These are phyloP conservation scores for Dasypolia templi DNA, from an alignment of 2,888 invertebrate genomes.

Conservation along the genomic window DNA sequence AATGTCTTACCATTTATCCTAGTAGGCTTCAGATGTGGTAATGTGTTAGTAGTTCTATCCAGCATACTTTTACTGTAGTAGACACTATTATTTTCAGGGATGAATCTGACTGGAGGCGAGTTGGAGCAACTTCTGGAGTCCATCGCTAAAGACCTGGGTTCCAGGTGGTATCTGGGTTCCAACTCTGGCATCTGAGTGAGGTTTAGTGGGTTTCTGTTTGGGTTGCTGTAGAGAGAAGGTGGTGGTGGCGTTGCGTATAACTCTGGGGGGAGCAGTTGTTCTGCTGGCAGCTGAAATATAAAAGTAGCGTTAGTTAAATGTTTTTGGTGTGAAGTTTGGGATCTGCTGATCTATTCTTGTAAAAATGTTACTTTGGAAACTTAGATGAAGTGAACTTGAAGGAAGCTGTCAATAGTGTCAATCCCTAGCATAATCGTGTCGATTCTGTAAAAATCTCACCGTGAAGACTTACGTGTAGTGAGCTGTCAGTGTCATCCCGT, in stretches of 20 bases:
- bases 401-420: too few relatives aligned
- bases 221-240: slow-evolving; percentile 82
- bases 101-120: slow-evolving; percentile 85
- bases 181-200: slow-evolving; percentile 84
- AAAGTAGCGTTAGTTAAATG: neutral
- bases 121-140: slow-evolving; percentile 82
- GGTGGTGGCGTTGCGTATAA: slow-evolving; percentile 81
- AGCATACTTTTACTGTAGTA: slow-evolving; percentile 80
- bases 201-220: slow-evolving; percentile 80
- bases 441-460: too few relatives aligned
- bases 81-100: slow-evolving; percentile 79
- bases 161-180: slow-evolving; percentile 76
- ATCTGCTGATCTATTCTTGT: too few relatives aligned
- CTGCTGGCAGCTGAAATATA: slow-evolving; percentile 81
- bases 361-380: too few relatives aligned
- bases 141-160: slow-evolving; percentile 68
- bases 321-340: neutral
- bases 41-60: slow-evolving; percentile 78
- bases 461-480: too few relatives aligned
- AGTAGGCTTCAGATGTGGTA: slow-evolving; percentile 80
- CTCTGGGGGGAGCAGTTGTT: slow-evolving; percentile 86
- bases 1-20: slow-evolving; percentile 77
- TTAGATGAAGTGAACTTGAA: too few relatives aligned
- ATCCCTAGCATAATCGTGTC: too few relatives aligned
- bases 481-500: too few relatives aligned